These are phyloP conservation scores for Mylabris sibirica DNA, from an alignment of 2,888 invertebrate species.

Conservation along the genomic window DNA sequence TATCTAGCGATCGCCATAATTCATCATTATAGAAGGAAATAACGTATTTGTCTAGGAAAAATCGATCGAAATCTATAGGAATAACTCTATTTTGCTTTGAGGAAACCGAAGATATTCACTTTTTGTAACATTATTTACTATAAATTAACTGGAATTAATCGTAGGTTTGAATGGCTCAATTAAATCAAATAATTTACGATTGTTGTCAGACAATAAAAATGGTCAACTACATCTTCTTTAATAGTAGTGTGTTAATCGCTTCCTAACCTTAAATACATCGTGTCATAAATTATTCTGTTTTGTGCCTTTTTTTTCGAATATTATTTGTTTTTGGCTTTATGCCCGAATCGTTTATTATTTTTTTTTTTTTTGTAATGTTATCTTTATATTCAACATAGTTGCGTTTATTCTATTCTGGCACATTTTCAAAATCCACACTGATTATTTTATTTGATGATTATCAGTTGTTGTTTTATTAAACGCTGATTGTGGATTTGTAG, in stretches of 20 bases:
- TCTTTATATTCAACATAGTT: background rate
- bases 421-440: background rate
- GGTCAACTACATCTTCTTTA: background rate
- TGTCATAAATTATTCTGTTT: background rate
- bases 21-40: background rate
- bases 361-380: background rate
- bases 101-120: background rate
- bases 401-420: constrained; percentile 1
- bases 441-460: background rate
- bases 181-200: background rate
- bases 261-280: background rate
- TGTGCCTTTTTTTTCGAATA: background rate
- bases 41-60: background rate
- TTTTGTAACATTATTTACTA: background rate
- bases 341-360: background rate
- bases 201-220: background rate
- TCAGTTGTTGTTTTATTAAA: background rate
- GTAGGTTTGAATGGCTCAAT: background rate
- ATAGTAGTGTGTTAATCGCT: constrained; percentile 2
- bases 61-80: background rate
- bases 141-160: background rate
- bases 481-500: background rate
- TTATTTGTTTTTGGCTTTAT: background rate
- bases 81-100: background rate
- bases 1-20: background rate